These are phyloP conservation scores for Netelia melanura DNA, from an alignment of 2,888 invertebrate species.

Conservation along the genomic window DNA sequence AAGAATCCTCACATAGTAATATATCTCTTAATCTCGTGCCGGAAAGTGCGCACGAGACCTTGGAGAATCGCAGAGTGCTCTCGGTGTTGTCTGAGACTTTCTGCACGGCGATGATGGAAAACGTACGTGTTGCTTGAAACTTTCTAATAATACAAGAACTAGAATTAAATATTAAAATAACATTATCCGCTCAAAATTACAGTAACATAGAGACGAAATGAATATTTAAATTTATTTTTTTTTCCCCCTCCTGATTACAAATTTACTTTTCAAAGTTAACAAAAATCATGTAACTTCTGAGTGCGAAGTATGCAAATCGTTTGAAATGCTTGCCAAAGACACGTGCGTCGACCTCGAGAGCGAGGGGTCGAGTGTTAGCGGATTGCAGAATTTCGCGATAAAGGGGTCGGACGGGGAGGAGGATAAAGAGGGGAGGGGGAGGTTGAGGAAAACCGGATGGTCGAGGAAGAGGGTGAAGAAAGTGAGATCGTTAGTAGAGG, in stretches of 20 bases:
- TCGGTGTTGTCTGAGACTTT: background rate
- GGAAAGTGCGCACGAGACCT: slow-evolving; percentile 38
- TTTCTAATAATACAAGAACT: too few relatives aligned
- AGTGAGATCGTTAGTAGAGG: slow-evolving; percentile 9
- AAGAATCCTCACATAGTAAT: slow-evolving; percentile 61
- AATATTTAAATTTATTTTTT: too few relatives aligned
- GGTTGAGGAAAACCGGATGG: background rate
- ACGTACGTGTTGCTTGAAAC: too few relatives aligned
- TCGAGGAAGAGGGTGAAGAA: background rate
- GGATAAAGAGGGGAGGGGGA: background rate
- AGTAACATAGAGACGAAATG: too few relatives aligned
- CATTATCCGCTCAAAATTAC: too few relatives aligned
- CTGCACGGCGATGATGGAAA: background rate
- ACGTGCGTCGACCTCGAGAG: slow-evolving; percentile 3
- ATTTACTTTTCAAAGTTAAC: too few relatives aligned
- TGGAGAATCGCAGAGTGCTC: slow-evolving; percentile 26
- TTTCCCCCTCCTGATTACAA: too few relatives aligned
- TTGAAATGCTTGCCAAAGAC: too few relatives aligned
- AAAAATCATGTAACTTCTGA: too few relatives aligned
- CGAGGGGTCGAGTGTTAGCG: slow-evolving; percentile 4
- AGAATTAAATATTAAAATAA: too few relatives aligned
- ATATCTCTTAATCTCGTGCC: slow-evolving; percentile 59
- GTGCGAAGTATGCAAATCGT: too few relatives aligned
- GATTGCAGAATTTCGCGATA: slow-evolving; percentile 25
- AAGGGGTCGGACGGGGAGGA: slow-evolving; percentile 5